Conservation (phyloP, 1,140 invertebrate species). For the Bombus polaris region DNA sequence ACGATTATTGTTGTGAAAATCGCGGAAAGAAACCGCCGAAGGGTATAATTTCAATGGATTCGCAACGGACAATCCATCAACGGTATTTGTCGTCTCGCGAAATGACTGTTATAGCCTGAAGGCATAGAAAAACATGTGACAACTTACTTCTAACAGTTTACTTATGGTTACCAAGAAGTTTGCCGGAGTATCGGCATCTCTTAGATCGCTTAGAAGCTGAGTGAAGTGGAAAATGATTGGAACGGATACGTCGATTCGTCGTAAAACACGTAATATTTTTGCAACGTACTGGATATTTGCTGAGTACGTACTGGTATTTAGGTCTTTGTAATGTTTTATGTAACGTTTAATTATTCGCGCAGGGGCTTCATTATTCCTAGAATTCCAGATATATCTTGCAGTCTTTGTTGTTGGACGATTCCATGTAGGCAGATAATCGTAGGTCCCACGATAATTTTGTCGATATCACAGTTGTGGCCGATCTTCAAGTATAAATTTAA, state of each 20-base stretch:
- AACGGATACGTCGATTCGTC: constrained; percentile 7
- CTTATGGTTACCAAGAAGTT: neutral
- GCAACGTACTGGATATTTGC: neutral
- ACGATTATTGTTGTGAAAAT: constrained; percentile 34
- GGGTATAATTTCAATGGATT: constrained; percentile 53
- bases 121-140: constrained; percentile 10
- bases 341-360: constrained; percentile 21
- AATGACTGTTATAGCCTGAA: neutral
- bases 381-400: neutral
- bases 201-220: neutral
- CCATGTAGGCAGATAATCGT: neutral
- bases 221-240: neutral
- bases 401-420: neutral
- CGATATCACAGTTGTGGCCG: neutral
- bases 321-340: constrained; percentile 8
- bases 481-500: neutral
- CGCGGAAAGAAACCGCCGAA: constrained; percentile 25
- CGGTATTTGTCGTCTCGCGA: neutral
- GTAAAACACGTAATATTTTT: neutral
- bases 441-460: neutral
- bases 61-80: constrained; percentile 23
- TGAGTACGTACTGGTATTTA: neutral
- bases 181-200: neutral
- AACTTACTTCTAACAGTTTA: neutral
- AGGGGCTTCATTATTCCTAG: neutral